Base-by-base conservation (phyloP, 2,113 vertebrate genomes). In the Osmerus mordax region DNA sequence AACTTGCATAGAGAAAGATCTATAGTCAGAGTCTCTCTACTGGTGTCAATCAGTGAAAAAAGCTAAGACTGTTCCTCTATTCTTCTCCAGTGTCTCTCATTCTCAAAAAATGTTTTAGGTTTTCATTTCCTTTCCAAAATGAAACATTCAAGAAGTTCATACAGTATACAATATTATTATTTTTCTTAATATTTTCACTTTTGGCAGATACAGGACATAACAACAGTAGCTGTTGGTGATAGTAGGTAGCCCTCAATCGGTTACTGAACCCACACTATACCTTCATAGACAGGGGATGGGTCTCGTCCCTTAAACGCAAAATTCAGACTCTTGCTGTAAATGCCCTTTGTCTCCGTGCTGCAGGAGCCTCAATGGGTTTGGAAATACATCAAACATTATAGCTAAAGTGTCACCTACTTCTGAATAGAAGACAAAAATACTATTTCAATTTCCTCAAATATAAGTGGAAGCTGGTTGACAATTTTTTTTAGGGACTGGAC, bases 191-290 rank as follows among this genome's bases (percentile, higher is more conserved):
- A 47, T 47, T 47, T 47, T 28, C 25, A 28, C 58, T 65, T 78
- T 71, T 73, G 80, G 77, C 60, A 65, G 68, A 84, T 65, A 74
- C 47, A 79, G 14, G 69, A 74, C 78, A 72, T 56, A 65, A 47
- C 61, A 72, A 66, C 53, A 70, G 60, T 41, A 68, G 75, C 58
- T 72, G 58, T 69, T 70, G 78, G 61, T 72, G 66, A 77, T 76
- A 73, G 80, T 19, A 76, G 69, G 74, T 86, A 90, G 89, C 88
- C 90, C 91, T 92, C 88, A 84, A 47, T 83, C 66, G 78, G 60
- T 76, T 71, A 76, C 75, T 66, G 78, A 81, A 61, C 47, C 68
- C 73, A 72, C 15, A 70, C 66, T 25, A 55, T 70, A 58, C 54
- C 11, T 52, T 21, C 3, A 15, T n/a, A 51, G n/a, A 21, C 64